These are phyloP conservation scores for Aleiodes leptofemur DNA, from an alignment of 2,888 invertebrate genomes.

Conservation along the genomic window DNA sequence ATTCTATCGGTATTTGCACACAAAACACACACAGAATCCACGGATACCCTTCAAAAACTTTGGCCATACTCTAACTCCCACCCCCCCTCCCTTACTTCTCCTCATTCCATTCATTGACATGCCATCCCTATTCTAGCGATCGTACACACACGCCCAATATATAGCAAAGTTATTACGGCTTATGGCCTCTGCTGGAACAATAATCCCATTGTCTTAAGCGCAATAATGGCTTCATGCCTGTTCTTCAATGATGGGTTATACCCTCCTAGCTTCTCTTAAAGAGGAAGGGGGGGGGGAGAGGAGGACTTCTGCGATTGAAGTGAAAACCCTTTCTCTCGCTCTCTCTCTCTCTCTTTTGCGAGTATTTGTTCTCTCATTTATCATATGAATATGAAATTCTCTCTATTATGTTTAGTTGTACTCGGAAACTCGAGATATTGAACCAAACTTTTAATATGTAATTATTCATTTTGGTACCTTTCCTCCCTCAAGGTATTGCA, in stretches of 20 bases:
- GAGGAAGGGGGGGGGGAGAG: too few relatives aligned
- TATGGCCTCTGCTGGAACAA: slow-evolving; percentile 50
- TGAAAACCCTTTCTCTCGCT: background rate
- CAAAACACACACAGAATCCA: background rate
- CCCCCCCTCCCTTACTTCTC: background rate
- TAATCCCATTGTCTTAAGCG: slow-evolving; percentile 55
- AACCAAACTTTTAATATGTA: slow-evolving; percentile 7
- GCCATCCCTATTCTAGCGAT: slow-evolving; percentile 3
- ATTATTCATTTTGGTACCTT: slow-evolving; percentile 24
- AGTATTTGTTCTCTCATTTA: slow-evolving; percentile 5
- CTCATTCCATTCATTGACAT: background rate
- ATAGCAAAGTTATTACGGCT: slow-evolving; percentile 53
- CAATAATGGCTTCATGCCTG: slow-evolving; percentile 18
- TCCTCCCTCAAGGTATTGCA: slow-evolving; percentile 77
- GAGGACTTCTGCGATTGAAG: background rate
- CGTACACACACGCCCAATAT: slow-evolving; percentile 35
- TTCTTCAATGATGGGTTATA: slow-evolving; percentile 11
- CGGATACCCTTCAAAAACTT: slow-evolving; percentile 34
- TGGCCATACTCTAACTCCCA: background rate
- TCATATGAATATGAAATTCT: slow-evolving; percentile 1
- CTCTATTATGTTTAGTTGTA: background rate
- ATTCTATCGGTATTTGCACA: slow-evolving; percentile 17
- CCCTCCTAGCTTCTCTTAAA: background rate
- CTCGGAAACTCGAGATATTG: background rate
- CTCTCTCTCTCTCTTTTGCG: background rate